Conservation (phyloP, 2,888 invertebrate genomes). For the Meteorus colon region DNA sequence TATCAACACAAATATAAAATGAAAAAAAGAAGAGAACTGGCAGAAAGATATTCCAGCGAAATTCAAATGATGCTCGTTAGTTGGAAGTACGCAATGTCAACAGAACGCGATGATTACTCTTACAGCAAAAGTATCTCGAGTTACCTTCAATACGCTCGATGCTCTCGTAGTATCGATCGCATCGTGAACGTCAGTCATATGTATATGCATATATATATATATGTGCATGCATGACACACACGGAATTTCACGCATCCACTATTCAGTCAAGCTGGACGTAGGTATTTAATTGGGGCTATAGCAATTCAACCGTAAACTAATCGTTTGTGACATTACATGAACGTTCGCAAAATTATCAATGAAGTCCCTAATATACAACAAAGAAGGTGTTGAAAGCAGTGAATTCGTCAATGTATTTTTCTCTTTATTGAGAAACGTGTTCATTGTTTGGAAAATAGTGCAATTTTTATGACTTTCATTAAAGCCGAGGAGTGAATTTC, state of each 20-base stretch:
- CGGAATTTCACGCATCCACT: constrained; percentile 42
- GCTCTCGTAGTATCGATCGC: constrained; percentile 32
- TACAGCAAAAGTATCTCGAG: constrained; percentile 33
- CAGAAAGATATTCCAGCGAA: too few species aligned
- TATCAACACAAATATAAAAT: too few species aligned
- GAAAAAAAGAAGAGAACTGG: too few species aligned
- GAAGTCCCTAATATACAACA: background rate
- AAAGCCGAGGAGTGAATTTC: too few species aligned
- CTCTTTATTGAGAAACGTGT: too few species aligned
- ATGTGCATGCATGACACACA: background rate
- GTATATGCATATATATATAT: background rate
- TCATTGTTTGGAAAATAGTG: too few species aligned
- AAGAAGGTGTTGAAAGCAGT: too few species aligned
- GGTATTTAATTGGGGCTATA: constrained; percentile 32
- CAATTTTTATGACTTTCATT: too few species aligned
- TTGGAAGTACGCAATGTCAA: constrained; percentile 24
- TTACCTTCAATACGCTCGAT: constrained; percentile 25
- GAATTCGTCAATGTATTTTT: too few species aligned
- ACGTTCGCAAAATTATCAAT: constrained; percentile 11
- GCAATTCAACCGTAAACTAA: too few species aligned
- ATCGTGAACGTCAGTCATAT: background rate
- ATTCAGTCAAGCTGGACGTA: constrained; percentile 40
- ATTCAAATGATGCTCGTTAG: background rate
- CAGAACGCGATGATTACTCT: constrained; percentile 35
- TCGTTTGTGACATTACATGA: background rate